Evolutionary conservation across 37 sponge, comb jelly and placozoan genomes (phyloP), one percentile per base, ranked within the genome.

Genomic region (Crambe crambe): DNA sequence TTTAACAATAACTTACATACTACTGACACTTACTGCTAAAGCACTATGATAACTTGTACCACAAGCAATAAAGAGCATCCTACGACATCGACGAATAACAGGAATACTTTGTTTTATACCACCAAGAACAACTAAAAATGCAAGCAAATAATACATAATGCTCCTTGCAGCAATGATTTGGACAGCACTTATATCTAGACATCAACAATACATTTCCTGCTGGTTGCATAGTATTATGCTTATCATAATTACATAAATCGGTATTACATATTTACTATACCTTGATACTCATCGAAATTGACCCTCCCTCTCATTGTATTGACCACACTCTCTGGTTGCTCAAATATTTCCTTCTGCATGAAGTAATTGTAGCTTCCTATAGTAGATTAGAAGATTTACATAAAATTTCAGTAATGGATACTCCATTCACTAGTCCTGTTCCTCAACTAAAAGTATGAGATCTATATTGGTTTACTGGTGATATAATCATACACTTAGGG

Each of bases 281-380:
- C 91, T 67, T 72, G 61, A 64, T 82, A 58, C 31, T 76, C 68
- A 6, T 87, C 94, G 70, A 84, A 94, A 42, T 77, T 65, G 17
- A 99, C 87, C 23, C 99, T 74, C 12, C 99, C 99, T 58, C 99
- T 74, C 99, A 99, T 99, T 2, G 99, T 99, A 70, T 99, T 99
- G 41, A 90, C 72, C 30, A 96, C 77, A 75, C 95, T 94, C 57
- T 99, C 99, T 0, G 99, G 97, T 71, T 99, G 99, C 65, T 99
- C 99, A 87, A 94, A 94, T 0, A 99, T 99, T 83, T 99, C 99
- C 83, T 99, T 99, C 80, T 96, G 95, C 99, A 99, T 99, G 85
- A 96, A 99, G 70, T 82, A 89, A 57, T 88, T 79, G 77, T 82
- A 99, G 72, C 59, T 91, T 2, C 95, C 93, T 95, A 54, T 2